Base-by-base conservation (phyloP, 2,888 invertebrate genomes). In the Piscicola geometra region DNA sequence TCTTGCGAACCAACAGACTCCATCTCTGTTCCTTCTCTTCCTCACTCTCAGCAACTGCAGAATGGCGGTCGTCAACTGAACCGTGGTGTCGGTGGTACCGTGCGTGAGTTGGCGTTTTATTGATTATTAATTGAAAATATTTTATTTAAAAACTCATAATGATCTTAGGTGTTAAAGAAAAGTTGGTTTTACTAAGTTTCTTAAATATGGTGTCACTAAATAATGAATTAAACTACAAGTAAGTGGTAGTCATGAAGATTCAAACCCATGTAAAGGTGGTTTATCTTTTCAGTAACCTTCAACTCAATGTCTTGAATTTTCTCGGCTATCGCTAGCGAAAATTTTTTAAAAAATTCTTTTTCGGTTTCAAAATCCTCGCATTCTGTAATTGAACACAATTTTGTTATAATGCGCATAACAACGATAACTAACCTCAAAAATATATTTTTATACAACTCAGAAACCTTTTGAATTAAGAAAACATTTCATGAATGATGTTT, bases 241-340 rank as follows among this genome's bases (percentile, higher is more conserved):
- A n/a, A n/a, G n/a, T n/a, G n/a, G n/a, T n/a, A n/a, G n/a, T n/a
- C n/a, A n/a, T n/a, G n/a, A n/a, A n/a, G n/a, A n/a, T 15, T 15
- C 60, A 47, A 52, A 71, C 71, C 71, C 41, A 52, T 30, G 33
- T 32, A 71, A 9, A 71, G 32, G 28, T 15, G 21, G 28, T 71
- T 71, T 25, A 73, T 60, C 64, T 64, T 73, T n/a, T 73, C 56
- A 0, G 73, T 73, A 25, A 73, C 64, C 64, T 73, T 73, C 64
- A 60, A 15, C 15, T 73, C 73, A 30, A 73, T 73, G 64, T 73
- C 73, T 64, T 64, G 64, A 3, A 73, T 33, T 25, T 73, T 73
- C 33, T 60, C n/a, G 15, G 52, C 73, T n/a, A 73, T 33, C 2
- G 73, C 56, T 64, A 56, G 30, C 12, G 60, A 64, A 21, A 73